phyloP scores from a whole-genome alignment of 1,140 invertebrate species.

The Lordiphosa stackelbergi region DNA sequence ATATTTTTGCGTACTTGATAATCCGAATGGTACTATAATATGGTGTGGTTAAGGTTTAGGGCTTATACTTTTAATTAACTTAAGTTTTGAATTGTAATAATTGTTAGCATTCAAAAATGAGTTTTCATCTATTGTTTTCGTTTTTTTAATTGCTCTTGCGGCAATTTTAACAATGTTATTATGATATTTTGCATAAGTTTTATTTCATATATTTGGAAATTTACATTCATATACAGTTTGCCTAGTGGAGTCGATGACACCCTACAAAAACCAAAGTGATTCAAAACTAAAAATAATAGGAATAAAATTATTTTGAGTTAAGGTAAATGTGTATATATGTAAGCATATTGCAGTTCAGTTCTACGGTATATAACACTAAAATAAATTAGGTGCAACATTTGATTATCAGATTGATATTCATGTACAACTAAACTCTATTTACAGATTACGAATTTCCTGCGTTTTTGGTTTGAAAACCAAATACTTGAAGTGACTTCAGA shows the following conservation, averaged over 20 bases:
- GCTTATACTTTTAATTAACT: conserved; percentile 50
- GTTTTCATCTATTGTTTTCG: conserved; percentile 28
- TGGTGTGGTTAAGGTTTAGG: conserved; percentile 66
- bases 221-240: conserved; percentile 70
- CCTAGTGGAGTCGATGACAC: conserved; percentile 20
- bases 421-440: conserved; percentile 47
- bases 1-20: conserved; percentile 62
- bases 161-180: conserved; percentile 73
- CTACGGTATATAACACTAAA: conserved; percentile 64
- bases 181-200: conserved; percentile 59
- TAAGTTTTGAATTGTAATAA: conserved; percentile 40
- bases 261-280: conserved; percentile 22
- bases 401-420: conserved; percentile 32
- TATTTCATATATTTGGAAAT: conserved; percentile 48
- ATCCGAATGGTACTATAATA: conserved; percentile 71
- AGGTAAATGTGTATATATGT: conserved; percentile 16
- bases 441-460: conserved; percentile 27
- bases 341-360: conserved; percentile 73
- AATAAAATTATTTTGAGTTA: conserved; percentile 57
- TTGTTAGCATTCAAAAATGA: conserved; percentile 21
- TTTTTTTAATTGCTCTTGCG: conserved; percentile 72
- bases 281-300: conserved; percentile 65
- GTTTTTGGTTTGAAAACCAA: conserved; percentile 43
- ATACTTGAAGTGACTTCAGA: conserved; percentile 57
- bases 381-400: conserved; percentile 70